Evolutionary conservation across 2,797 vertebrate genomes (phyloP).

Genomic region (Margarornis squamiger): DNA sequence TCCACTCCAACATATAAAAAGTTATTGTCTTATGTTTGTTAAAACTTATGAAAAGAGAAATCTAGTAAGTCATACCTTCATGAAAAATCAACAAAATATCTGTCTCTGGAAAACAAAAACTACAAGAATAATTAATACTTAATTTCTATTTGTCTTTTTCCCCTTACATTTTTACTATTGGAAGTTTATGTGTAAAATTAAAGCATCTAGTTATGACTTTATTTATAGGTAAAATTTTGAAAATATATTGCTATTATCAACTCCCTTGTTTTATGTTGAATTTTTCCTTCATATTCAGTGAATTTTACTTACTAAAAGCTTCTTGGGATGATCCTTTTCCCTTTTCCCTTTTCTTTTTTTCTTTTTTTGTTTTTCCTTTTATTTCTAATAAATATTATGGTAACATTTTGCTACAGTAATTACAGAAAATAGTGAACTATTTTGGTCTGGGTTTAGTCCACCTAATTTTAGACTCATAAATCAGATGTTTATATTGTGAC

Average conservation of each 20-base stretch:
- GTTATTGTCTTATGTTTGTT: background rate
- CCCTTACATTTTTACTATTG: background rate
- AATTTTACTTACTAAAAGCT: background rate
- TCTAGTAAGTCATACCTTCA: background rate
- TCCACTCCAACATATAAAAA: background rate
- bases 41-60: background rate
- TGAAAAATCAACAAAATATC: background rate
- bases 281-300: background rate
- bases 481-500: background rate
- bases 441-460: background rate
- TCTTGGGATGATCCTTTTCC: rapidly evolving
- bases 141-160: background rate
- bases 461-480: background rate
- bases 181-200: background rate
- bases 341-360: background rate
- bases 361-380: background rate
- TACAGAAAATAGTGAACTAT: background rate
- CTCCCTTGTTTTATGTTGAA: background rate
- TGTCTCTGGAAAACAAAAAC: background rate
- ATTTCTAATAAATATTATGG: background rate
- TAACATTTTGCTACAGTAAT: background rate
- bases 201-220: background rate
- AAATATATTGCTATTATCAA: background rate
- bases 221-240: background rate
- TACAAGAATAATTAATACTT: background rate